Evolutionary conservation across 2,797 vertebrate genomes (phyloP), one percentile per base, ranked within the genome.

Genomic region (Scolopax bukidnonensis): DNA sequence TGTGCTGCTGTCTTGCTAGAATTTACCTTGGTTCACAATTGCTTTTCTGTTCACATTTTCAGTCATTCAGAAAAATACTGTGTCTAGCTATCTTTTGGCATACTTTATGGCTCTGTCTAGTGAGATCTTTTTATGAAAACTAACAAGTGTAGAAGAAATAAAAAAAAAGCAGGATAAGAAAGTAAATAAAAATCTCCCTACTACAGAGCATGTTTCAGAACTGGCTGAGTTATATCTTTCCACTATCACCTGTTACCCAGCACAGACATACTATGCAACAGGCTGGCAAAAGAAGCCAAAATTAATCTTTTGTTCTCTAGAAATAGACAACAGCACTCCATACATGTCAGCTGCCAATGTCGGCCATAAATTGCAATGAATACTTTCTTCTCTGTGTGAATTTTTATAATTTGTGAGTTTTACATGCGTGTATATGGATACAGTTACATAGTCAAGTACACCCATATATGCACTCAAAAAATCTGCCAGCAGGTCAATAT

Each of bases 1-100:
- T 56, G 20, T 77, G 19, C 40, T 82, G 21, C 4, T 88, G 4
- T 85, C 40, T 71, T 12, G 10, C 11, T 20, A 67, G 61, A 80
- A 82, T 92, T 92, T 91, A 71, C 36, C 21, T 88, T 92, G 38
- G 56, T 23, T 96, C 28, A 38, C 33, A 74, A 69, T 4, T 84
- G 20, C 6, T 63, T 86, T 70, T 83, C 84, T 9, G 4, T 56
- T 86, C 67, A 41, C 23, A 67, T 32, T 77, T 87, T 50, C 30
- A 74, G 10, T 71, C 24, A 64, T 76, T 77, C 16, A 11, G 40
- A 67, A 89, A 82, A 67, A 50, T 68, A 25, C 4, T n/a, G 5
- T 73, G 12, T 0, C 27, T 77, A 43, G 32, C 20, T 85, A 56
- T 6, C 9, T 80, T 73, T 76, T 59, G 56, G 6, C 4, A 5